These are phyloP conservation scores for Temnothorax rugatulus DNA, from an alignment of 2,888 invertebrate species.

Conservation along the genomic window DNA sequence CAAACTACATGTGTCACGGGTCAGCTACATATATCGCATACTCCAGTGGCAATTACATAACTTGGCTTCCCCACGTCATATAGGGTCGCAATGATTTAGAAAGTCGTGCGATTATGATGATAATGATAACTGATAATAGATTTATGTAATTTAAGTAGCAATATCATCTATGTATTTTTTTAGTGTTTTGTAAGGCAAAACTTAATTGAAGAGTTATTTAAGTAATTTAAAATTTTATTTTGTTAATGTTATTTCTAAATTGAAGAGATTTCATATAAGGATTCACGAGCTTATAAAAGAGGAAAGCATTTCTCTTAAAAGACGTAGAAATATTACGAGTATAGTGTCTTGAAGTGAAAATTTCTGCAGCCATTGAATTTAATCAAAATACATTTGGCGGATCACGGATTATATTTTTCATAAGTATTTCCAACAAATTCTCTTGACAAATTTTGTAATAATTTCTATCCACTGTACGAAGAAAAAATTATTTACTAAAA, in stretches of 20 bases:
- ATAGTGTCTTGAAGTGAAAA: neutral
- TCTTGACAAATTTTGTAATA: neutral
- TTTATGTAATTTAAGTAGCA: neutral
- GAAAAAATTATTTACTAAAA: neutral
- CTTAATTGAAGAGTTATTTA: neutral
- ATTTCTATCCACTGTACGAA: neutral
- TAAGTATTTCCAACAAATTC: neutral
- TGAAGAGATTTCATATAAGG: neutral
- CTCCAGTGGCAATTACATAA: conserved; percentile 27
- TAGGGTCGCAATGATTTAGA: neutral
- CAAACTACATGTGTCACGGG: neutral
- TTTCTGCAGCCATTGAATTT: neutral
- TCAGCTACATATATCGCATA: conserved; percentile 33
- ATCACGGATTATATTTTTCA: neutral
- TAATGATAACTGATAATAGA: neutral
- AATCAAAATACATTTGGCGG: neutral
- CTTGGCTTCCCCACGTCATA: neutral
- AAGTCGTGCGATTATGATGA: neutral
- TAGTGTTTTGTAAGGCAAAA: neutral
- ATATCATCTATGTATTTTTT: neutral
- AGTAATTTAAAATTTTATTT: neutral
- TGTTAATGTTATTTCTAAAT: neutral
- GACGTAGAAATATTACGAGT: neutral
- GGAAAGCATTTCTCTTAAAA: neutral
- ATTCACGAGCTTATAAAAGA: neutral